Evolutionary conservation across 1,140 invertebrate species (phyloP).

Genomic region (Calliphora vicina): DNA sequence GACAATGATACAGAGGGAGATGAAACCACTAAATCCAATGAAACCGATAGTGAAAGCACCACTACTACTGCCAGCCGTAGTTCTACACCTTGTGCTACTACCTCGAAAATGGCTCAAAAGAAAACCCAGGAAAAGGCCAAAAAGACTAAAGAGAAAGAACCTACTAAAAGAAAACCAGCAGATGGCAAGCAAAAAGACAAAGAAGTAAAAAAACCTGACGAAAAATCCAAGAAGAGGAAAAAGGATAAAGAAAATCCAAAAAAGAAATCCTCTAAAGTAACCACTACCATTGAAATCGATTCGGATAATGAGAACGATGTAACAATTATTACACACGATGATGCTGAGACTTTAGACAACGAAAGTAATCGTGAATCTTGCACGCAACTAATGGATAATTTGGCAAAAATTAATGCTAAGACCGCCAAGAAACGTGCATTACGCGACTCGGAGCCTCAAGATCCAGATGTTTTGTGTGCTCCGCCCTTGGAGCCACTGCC

Average conservation of each 20-base stretch:
- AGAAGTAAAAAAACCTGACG: neutral
- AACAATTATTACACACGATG: constrained; percentile 8
- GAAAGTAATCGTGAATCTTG: constrained; percentile 38
- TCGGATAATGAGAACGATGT: constrained; percentile 20
- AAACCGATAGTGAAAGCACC: neutral
- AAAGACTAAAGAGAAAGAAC: neutral
- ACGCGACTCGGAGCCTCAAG: constrained; percentile 23
- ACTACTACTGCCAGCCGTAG: neutral
- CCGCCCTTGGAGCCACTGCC: neutral
- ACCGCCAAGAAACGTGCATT: constrained; percentile 39
- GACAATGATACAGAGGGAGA: neutral
- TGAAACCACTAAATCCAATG: neutral
- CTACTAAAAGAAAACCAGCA: neutral
- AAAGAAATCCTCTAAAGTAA: neutral
- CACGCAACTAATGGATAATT: constrained; percentile 39
- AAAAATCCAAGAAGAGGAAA: constrained; percentile 23
- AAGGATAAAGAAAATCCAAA: neutral
- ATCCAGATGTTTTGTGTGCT: constrained; percentile 37
- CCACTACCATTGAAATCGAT: neutral
- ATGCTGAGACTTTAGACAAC: constrained; percentile 36
- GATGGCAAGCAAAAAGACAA: neutral
- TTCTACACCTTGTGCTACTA: neutral
- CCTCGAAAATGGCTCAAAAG: neutral
- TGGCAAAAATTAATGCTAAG: constrained; percentile 34
- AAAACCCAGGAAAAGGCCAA: neutral